These are phyloP conservation scores for Drosophila albomicans DNA, from an alignment of 1,140 invertebrate genomes.

Conservation along the genomic window DNA sequence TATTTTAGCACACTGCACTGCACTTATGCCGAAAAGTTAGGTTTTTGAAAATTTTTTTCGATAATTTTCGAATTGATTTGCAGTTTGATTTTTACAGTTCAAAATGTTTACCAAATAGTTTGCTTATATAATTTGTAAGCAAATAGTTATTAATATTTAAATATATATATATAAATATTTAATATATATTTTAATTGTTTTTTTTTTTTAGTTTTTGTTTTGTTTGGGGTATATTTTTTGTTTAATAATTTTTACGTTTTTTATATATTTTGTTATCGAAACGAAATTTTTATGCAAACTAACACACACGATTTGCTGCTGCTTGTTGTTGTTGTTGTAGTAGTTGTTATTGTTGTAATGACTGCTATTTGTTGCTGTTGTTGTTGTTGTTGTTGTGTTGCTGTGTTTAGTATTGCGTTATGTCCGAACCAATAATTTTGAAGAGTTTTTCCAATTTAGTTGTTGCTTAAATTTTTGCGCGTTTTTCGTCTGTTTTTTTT, in stretches of 20 bases:
- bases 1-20: conserved; percentile 49
- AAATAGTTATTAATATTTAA: conserved; percentile 42
- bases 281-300: conserved; percentile 85
- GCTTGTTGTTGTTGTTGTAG: conserved; percentile 53
- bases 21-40: conserved; percentile 51
- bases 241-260: conserved; percentile 48
- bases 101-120: conserved; percentile 77
- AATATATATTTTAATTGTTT: conserved; percentile 57
- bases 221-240: conserved; percentile 24
- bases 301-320: conserved; percentile 78
- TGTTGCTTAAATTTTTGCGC: conserved; percentile 80
- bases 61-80: conserved; percentile 16
- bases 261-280: conserved; percentile 68
- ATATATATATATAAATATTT: conserved; percentile 55
- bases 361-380: conserved; percentile 48
- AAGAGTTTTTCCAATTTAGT: conserved; percentile 82
- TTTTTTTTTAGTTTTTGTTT: conserved; percentile 17
- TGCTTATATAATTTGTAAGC: conserved; percentile 60
- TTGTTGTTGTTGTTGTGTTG: conserved; percentile 52
- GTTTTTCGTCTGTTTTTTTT: conserved; percentile 70
- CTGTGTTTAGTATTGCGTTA: conserved; percentile 81
- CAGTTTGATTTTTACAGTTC: conserved; percentile 29
- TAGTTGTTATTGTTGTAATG: conserved; percentile 52
- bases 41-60: conserved; percentile 9
- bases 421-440: conserved; percentile 85